Conservation (phyloP, 2,888 invertebrate species). For the Oxycera nigricornis region DNA sequence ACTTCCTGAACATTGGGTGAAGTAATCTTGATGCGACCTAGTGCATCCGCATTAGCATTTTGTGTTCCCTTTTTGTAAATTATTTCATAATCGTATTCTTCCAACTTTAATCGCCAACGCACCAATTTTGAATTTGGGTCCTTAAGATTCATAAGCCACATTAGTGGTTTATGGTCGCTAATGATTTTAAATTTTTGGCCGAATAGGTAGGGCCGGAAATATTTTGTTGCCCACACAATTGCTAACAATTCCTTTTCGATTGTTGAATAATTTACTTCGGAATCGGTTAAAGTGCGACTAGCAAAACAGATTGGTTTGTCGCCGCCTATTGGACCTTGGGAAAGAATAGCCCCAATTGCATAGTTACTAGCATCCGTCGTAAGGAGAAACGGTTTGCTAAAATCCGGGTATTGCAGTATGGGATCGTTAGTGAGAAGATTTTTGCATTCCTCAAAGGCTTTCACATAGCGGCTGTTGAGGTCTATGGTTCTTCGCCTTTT, state of each 20-base stretch:
- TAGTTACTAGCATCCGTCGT: constrained; percentile 52
- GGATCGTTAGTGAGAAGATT: constrained; percentile 40
- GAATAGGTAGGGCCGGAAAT: too few species aligned
- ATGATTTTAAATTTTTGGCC: too few species aligned
- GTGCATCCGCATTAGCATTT: too few species aligned
- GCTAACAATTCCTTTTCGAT: constrained; percentile 55
- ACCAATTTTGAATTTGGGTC: too few species aligned
- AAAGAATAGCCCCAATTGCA: constrained; percentile 51
- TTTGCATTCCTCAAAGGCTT: background rate
- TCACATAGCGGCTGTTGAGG: background rate
- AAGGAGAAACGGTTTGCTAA: constrained; percentile 51
- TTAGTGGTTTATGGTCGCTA: too few species aligned
- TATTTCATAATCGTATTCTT: too few species aligned
- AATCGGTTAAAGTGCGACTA: constrained; percentile 49
- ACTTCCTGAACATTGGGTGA: too few species aligned
- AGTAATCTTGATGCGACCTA: too few species aligned
- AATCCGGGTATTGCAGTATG: constrained; percentile 55
- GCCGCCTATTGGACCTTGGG: constrained; percentile 46
- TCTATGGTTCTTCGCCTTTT: background rate
- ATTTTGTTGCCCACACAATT: constrained; percentile 55
- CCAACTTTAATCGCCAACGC: too few species aligned
- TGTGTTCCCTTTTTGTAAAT: too few species aligned
- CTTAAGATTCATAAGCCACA: too few species aligned
- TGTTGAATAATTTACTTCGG: constrained; percentile 50
- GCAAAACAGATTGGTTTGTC: constrained; percentile 51